phyloP scores from a whole-genome alignment of 2,113 vertebrate genomes.

The Tragelaphus scriptus region DNA sequence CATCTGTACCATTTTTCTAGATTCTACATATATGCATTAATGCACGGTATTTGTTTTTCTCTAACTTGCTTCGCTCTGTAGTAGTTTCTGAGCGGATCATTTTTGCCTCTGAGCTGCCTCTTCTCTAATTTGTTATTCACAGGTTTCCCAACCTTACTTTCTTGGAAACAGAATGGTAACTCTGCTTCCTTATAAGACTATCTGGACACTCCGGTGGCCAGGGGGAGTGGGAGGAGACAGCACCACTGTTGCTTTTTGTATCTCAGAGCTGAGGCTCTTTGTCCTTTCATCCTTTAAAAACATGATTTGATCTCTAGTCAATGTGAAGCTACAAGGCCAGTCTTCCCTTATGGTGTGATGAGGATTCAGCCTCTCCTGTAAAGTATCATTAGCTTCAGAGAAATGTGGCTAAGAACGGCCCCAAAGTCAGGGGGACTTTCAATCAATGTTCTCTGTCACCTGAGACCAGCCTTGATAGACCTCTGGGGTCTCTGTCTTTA shows the following conservation, averaged over 20 bases:
- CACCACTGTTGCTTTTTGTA: neutral
- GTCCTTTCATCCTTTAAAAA: neutral
- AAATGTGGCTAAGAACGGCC: neutral
- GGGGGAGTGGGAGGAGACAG: neutral
- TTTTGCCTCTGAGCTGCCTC: neutral
- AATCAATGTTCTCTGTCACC: neutral
- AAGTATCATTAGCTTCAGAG: neutral
- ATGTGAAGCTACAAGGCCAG: neutral
- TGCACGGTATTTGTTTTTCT: neutral
- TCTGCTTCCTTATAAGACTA: neutral
- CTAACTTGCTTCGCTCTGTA: neutral
- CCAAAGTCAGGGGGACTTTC: neutral
- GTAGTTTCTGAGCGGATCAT: neutral
- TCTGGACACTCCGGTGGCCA: neutral
- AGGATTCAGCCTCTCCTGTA: neutral
- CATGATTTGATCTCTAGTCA: neutral
- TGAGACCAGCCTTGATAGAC: neutral
- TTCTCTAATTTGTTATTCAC: neutral
- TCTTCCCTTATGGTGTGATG: neutral
- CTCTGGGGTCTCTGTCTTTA: neutral
- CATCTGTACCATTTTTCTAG: neutral
- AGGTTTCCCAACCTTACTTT: neutral
- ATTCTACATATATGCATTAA: neutral
- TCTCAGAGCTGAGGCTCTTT: neutral
- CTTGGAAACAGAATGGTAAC: neutral